A percentile compares a stretch with the other conserved stretches of the same genome.
These are phyloP conservation scores for Tenthredo scrophulariae DNA, from an alignment of 2,888 invertebrate species.

Conservation along the genomic window DNA sequence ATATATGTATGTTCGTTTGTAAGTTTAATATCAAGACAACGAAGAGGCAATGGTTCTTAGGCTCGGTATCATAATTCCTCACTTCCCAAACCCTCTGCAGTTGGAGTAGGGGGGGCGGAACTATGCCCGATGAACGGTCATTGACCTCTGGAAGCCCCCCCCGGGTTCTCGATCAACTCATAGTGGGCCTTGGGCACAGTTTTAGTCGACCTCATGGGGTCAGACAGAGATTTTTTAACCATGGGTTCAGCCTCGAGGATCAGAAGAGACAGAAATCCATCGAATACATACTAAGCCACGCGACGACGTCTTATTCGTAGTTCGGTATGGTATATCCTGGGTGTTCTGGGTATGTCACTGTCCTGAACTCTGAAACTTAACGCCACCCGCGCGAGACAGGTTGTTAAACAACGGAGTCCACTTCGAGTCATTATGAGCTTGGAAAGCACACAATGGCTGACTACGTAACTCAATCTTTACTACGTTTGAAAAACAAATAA, in stretches of 20 bases:
- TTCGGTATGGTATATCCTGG: not conserved
- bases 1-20: not conserved
- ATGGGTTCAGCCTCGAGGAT: not conserved
- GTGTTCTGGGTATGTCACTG: not conserved
- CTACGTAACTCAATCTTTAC: constrained; percentile 39
- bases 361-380: constrained; percentile 51
- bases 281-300: not conserved
- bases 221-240: constrained; percentile 21
- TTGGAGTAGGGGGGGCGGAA: constrained; percentile 15
- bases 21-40: not conserved
- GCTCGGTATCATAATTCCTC: constrained; percentile 18
- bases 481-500: not conserved
- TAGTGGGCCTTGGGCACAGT: constrained; percentile 32
- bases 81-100: constrained; percentile 42
- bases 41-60: constrained; percentile 14
- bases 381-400: constrained; percentile 55
- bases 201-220: not conserved
- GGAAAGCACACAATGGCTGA: constrained; percentile 45
- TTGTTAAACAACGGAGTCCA: constrained; percentile 57
- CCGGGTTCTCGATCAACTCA: constrained; percentile 29
- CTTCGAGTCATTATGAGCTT: constrained; percentile 52
- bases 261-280: constrained; percentile 40
- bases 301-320: not conserved
- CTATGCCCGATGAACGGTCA: constrained; percentile 50
- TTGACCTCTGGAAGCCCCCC: constrained; percentile 35